These are phyloP conservation scores for Siderastrea siderea DNA, from an alignment of 92 coral and sea anemone genomes.

Conservation along the genomic window DNA sequence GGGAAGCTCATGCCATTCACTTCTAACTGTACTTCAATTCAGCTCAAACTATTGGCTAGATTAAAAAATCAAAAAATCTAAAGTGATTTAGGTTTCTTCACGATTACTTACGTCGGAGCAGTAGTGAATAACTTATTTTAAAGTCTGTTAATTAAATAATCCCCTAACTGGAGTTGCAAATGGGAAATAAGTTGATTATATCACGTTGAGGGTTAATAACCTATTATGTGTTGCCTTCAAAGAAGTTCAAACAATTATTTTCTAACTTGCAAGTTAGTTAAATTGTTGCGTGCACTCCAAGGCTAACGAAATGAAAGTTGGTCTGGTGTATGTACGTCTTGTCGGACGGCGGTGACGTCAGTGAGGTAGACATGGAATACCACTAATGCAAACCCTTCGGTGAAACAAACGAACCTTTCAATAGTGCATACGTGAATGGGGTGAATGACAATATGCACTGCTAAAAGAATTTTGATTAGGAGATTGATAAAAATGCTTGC, in stretches of 20 bases:
- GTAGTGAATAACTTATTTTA: too few species aligned
- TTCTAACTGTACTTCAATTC: too few species aligned
- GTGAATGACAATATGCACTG: neutral
- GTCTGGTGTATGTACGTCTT: neutral
- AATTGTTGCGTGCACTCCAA: neutral
- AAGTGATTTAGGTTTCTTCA: too few species aligned
- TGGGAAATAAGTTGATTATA: slow-evolving; percentile 7
- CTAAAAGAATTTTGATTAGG: neutral
- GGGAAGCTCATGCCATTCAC: too few species aligned
- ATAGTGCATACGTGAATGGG: neutral
- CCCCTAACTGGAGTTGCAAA: neutral
- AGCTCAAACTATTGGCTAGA: neutral
- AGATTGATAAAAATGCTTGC: neutral
- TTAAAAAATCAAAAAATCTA: too few species aligned
- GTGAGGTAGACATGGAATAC: neutral
- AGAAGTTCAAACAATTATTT: neutral
- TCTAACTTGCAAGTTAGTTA: neutral
- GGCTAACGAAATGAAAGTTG: neutral
- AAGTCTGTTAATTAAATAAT: neutral
- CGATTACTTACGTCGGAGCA: too few species aligned
- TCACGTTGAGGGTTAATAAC: neutral
- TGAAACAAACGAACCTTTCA: neutral
- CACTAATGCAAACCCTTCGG: neutral
- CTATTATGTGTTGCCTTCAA: neutral
- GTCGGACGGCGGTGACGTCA: slow-evolving; percentile 40